A percentile compares a stretch with the other conserved stretches of the same genome.
These are phyloP conservation scores for Caenorhabditis macrosperma DNA, from an alignment of 2,888 invertebrate species.

Conservation along the genomic window DNA sequence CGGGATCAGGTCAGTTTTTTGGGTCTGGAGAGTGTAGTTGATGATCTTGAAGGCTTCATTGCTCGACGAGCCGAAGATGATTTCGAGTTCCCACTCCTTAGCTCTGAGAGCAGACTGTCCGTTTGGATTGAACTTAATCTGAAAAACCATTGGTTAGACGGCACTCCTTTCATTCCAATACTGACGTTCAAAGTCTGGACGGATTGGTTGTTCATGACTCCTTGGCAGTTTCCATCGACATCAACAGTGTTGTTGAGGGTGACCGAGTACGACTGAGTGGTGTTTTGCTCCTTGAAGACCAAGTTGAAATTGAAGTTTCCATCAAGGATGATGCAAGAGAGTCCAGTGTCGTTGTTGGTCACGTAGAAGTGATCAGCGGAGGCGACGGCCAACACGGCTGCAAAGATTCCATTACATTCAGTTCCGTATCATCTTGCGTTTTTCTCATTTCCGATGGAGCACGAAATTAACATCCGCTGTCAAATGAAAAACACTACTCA, in stretches of 20 bases:
- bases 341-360: slow-evolving; percentile 41
- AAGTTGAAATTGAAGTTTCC: slow-evolving; percentile 61
- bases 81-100: slow-evolving; percentile 61
- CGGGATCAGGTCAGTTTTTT: slow-evolving; percentile 39
- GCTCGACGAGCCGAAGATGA: slow-evolving; percentile 58
- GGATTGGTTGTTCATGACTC: slow-evolving; percentile 50
- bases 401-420: slow-evolving; percentile 16
- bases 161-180: background rate
- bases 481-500: slow-evolving; percentile 1
- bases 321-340: slow-evolving; percentile 69
- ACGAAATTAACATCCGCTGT: background rate
- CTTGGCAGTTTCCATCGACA: slow-evolving; percentile 61
- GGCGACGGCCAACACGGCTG: slow-evolving; percentile 43
- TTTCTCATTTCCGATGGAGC: slow-evolving; percentile 9
- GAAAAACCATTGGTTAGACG: slow-evolving; percentile 15
- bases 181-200: slow-evolving; percentile 63
- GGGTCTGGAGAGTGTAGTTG: slow-evolving; percentile 65
- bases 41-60: slow-evolving; percentile 64
- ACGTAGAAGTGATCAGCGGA: slow-evolving; percentile 56
- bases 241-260: slow-evolving; percentile 48
- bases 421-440: background rate
- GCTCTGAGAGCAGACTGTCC: slow-evolving; percentile 45
- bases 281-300: slow-evolving; percentile 35
- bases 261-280: slow-evolving; percentile 60
- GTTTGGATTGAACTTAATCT: slow-evolving; percentile 67